Evolutionary conservation across 1,140 invertebrate genomes (phyloP).

Genomic region (Apolygus lucorum): DNA sequence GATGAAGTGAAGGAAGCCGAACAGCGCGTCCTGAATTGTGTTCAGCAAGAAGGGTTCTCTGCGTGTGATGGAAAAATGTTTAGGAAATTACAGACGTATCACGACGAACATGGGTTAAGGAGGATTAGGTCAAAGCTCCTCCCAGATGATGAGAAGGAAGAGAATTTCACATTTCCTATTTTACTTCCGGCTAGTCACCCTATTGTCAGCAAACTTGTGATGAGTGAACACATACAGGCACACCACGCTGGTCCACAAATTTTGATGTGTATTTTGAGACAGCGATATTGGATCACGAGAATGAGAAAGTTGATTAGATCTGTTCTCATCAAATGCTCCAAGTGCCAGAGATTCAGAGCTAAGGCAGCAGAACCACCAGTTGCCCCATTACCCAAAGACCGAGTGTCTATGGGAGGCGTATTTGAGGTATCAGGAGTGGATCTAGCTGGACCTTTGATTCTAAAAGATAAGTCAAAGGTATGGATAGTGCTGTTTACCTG

Average conservation of each 20-base stretch:
- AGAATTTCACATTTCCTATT: neutral
- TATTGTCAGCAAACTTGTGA: neutral
- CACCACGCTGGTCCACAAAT: neutral
- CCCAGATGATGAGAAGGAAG: neutral
- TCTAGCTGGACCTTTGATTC: conserved; percentile 26
- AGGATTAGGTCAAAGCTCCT: neutral
- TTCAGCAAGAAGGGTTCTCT: too few relatives aligned
- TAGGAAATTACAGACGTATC: too few relatives aligned
- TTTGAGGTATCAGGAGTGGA: conserved; percentile 23
- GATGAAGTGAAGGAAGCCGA: too few relatives aligned
- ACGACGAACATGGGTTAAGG: neutral
- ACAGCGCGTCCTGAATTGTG: too few relatives aligned
- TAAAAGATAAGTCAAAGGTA: conserved; percentile 30
- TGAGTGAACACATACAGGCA: neutral
- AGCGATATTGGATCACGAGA: neutral
- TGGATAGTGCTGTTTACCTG: conserved; percentile 39
- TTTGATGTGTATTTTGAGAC: neutral
- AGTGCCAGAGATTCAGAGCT: neutral
- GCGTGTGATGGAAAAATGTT: too few relatives aligned
- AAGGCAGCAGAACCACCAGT: neutral
- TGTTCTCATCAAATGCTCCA: neutral
- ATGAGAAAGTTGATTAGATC: neutral
- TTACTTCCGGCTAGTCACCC: neutral
- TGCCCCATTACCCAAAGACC: neutral
- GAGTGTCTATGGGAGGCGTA: neutral